Percentiles rank a stretch among this genome's conserved stretches.
phyloP scores from a whole-genome alignment of 2,797 vertebrate species.

The Ctenochaetus hawaiiensis region DNA sequence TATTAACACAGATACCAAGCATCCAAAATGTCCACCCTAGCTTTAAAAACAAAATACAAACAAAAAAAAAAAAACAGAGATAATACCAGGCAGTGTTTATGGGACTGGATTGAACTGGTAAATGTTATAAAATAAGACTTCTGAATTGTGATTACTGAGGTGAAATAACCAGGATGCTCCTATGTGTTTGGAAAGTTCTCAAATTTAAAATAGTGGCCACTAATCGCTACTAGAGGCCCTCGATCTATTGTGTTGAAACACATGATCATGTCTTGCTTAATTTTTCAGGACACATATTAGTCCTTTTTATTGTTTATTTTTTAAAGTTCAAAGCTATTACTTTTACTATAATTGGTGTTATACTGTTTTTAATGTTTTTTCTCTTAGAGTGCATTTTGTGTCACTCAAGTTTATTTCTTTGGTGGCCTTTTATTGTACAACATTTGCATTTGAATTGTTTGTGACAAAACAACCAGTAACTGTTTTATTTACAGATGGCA shows the following conservation, averaged over 20 bases:
- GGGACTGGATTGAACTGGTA: too few species aligned
- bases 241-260: neutral
- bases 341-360: neutral
- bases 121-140: too few species aligned
- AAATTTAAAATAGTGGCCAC: neutral
- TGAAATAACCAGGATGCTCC: neutral
- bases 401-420: neutral
- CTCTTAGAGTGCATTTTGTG: neutral
- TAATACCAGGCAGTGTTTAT: too few species aligned
- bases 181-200: too few species aligned
- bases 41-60: neutral
- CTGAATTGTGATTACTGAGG: too few species aligned
- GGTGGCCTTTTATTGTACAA: neutral
- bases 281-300: neutral
- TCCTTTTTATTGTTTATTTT: neutral
- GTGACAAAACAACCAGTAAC: neutral
- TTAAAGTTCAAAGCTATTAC: neutral
- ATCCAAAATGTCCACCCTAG: neutral
- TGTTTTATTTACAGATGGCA: slow-evolving; percentile 53
- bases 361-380: neutral
- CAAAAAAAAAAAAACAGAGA: neutral
- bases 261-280: neutral
- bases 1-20: slow-evolving; percentile 2
- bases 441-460: neutral
- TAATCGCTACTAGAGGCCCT: neutral